A percentile compares a stretch with the other conserved stretches of the same genome.
phyloP scores from a whole-genome alignment of 92 coral and sea anemone species.

The Parazoanthus atlanticus region DNA sequence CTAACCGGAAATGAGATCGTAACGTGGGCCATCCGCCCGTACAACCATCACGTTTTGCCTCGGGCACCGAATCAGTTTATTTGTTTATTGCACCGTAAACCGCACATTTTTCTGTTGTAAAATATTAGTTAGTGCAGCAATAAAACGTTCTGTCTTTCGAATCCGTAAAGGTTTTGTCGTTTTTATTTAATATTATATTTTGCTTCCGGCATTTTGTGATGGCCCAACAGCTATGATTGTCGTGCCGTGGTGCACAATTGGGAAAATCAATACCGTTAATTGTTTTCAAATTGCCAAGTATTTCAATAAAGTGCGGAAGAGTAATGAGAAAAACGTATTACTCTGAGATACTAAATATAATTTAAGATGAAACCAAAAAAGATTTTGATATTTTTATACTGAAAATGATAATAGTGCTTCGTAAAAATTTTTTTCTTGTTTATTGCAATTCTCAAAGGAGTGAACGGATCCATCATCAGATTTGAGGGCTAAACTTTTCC shows the following conservation, averaged over 20 bases:
- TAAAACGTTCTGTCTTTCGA: background rate
- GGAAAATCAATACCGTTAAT: background rate
- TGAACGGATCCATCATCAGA: constrained; percentile 1
- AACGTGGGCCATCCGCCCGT: background rate
- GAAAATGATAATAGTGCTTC: background rate
- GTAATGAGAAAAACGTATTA: too few species aligned
- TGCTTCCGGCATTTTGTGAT: background rate
- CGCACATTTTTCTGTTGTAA: background rate
- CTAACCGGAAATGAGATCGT: too few species aligned
- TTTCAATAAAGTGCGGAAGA: background rate
- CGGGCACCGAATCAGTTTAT: background rate
- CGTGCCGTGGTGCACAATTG: too few species aligned
- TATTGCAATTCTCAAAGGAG: background rate
- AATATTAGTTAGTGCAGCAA: background rate
- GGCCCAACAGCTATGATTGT: too few species aligned
- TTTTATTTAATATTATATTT: too few species aligned
- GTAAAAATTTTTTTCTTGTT: too few species aligned
- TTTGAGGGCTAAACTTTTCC: background rate
- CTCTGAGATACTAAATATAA: too few species aligned
- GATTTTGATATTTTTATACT: too few species aligned
- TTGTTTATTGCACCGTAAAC: background rate
- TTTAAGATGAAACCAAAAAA: background rate
- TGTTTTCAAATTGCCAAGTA: background rate
- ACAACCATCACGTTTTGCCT: background rate
- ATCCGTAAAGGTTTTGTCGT: background rate